Evolutionary conservation across 2,888 invertebrate genomes (phyloP).

Genomic region (Caenorhabditis sp.): DNA sequence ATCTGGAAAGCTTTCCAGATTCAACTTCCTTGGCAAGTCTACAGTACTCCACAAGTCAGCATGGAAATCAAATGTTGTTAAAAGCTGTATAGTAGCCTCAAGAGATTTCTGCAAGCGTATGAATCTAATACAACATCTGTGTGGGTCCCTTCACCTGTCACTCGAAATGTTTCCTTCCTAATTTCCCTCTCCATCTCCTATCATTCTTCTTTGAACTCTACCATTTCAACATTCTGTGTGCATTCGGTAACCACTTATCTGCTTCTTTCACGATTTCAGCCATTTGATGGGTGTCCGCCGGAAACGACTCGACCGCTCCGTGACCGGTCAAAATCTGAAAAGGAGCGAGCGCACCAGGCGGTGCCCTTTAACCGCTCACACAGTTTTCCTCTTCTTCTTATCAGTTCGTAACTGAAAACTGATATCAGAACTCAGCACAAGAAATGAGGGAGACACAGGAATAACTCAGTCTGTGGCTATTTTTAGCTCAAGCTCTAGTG

Average conservation of each 20-base stretch:
- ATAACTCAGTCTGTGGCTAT: not conserved
- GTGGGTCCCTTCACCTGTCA: no score
- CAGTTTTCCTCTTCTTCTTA: slow-evolving; percentile 6
- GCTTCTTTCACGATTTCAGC: slow-evolving; percentile 24
- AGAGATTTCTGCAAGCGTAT: no score
- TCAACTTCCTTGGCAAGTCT: no score
- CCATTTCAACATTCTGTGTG: not conserved
- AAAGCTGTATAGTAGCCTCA: not conserved
- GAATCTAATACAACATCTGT: no score
- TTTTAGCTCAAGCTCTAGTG: slow-evolving; percentile 10
- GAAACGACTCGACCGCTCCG: slow-evolving; percentile 44
- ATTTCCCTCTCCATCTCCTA: no score
- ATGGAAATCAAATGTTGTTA: no score
- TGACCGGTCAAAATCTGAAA: slow-evolving; percentile 46
- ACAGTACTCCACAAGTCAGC: not conserved
- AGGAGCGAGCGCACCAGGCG: slow-evolving; percentile 15
- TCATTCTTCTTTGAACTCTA: no score
- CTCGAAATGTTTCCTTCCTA: no score
- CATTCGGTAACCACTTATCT: not conserved
- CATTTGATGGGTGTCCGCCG: slow-evolving; percentile 29
- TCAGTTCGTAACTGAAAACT: slow-evolving; percentile 46
- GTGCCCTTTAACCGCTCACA: slow-evolving; percentile 26
- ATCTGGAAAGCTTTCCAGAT: no score
- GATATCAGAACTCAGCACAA: slow-evolving; percentile 22
- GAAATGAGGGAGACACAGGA: not conserved